Percentiles rank a stretch among this genome's conserved stretches.
Conservation (phyloP, 1,140 invertebrate genomes). For the Tetranychus urticae region DNA sequence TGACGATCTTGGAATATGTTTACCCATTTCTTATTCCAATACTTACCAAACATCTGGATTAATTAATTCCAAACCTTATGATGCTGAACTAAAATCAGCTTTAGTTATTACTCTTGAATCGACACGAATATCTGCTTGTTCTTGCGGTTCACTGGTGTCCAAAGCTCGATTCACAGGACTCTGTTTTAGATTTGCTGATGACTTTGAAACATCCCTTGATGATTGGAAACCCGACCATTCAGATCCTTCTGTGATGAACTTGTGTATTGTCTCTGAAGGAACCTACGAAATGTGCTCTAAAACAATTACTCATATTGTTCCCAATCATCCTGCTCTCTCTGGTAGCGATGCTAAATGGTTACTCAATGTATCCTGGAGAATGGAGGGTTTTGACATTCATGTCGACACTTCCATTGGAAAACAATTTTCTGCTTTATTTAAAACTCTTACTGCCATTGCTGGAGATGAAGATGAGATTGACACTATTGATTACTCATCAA, state of each 20-base stretch:
- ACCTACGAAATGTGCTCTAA: slow-evolving; percentile 89
- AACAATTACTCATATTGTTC: slow-evolving; percentile 43
- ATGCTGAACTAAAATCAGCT: slow-evolving; percentile 57
- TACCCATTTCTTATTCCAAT: slow-evolving; percentile 32
- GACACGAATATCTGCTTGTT: slow-evolving; percentile 73
- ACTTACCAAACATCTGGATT: not conserved
- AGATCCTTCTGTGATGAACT: slow-evolving; percentile 65
- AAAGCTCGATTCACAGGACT: slow-evolving; percentile 39
- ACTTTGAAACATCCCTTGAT: slow-evolving; percentile 82
- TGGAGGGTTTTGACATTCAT: slow-evolving; percentile 95
- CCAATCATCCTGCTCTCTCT: not conserved
- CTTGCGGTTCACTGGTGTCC: slow-evolving; percentile 49
- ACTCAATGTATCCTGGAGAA: slow-evolving; percentile 90
- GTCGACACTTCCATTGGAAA: slow-evolving; percentile 87
- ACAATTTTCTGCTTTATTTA: slow-evolving; percentile 68
- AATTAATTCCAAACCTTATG: slow-evolving; percentile 17
- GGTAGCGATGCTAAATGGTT: slow-evolving; percentile 85
- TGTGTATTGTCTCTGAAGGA: slow-evolving; percentile 87
- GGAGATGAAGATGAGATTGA: slow-evolving; percentile 24
- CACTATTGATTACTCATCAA: slow-evolving; percentile 9
- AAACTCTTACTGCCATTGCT: slow-evolving; percentile 80
- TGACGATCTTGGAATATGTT: slow-evolving; percentile 85
- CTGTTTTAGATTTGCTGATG: slow-evolving; percentile 77
- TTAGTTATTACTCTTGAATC: slow-evolving; percentile 81
- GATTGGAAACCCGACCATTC: slow-evolving; percentile 84